A percentile compares a stretch with the other conserved stretches of the same genome.
These are phyloP conservation scores for Drosophila anceps DNA, from an alignment of 2,888 invertebrate species.

Conservation along the genomic window DNA sequence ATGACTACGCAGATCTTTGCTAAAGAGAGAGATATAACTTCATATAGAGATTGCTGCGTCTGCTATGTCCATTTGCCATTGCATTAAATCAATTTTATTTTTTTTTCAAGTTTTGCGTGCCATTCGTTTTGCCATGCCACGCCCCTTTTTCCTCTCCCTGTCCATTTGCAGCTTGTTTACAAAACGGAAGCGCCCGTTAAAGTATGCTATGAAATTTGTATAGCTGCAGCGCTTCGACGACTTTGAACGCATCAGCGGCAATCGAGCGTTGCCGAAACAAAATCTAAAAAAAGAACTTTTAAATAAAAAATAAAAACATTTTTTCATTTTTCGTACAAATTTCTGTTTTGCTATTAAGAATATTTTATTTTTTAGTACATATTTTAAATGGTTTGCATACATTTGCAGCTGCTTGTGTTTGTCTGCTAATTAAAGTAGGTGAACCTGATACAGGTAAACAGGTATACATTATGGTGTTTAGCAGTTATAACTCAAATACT, in stretches of 20 bases:
- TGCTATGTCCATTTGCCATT: conserved; percentile 22
- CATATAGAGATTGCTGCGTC: background rate
- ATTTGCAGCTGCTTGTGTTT: conserved; percentile 13
- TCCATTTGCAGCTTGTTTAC: conserved; percentile 61
- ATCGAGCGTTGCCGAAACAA: conserved; percentile 53
- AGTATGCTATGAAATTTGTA: conserved; percentile 75
- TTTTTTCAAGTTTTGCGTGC: conserved; percentile 58
- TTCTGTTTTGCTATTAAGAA: conserved; percentile 33
- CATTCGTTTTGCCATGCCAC: conserved; percentile 33
- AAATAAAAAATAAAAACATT: conserved; percentile 40
- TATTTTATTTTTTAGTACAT: conserved; percentile 61
- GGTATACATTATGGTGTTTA: background rate
- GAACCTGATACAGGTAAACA: background rate
- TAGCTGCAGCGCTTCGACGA: conserved; percentile 40
- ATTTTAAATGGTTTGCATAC: conserved; percentile 57
- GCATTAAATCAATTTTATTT: conserved; percentile 67
- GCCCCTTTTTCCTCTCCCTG: background rate
- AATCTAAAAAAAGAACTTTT: conserved; percentile 29
- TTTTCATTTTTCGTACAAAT: conserved; percentile 2
- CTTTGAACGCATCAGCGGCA: conserved; percentile 67
- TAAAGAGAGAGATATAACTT: conserved; percentile 2
- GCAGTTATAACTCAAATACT: background rate
- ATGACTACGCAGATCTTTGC: conserved; percentile 21
- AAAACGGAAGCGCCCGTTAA: conserved; percentile 69
- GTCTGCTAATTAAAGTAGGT: conserved; percentile 1